Percentiles rank a stretch among this genome's conserved stretches.
Conservation (phyloP, 2,797 vertebrate species). For the Paguma larvata region DNA sequence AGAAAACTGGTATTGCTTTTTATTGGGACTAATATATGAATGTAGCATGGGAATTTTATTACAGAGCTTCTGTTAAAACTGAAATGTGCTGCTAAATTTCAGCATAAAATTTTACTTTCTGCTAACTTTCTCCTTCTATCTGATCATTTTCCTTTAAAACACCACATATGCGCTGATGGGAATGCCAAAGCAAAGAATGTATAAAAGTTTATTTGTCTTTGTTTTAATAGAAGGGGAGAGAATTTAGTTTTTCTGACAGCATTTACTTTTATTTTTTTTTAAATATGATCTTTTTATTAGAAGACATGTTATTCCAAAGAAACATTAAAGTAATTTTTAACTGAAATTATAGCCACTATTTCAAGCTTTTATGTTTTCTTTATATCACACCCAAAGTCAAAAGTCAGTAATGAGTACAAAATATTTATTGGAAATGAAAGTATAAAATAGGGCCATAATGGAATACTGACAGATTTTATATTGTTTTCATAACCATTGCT, state of each 20-base stretch:
- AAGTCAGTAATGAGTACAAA: conserved; percentile 75
- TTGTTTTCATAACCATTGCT: conserved; percentile 81
- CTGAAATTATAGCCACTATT: conserved; percentile 61
- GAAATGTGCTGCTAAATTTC: conserved; percentile 40
- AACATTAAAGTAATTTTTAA: conserved; percentile 38
- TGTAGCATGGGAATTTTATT: not conserved
- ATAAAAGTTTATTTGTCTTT: conserved; percentile 57
- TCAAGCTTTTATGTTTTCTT: conserved; percentile 74
- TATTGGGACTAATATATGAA: conserved; percentile 37
- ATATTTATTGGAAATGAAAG: conserved; percentile 64
- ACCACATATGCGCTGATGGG: not conserved
- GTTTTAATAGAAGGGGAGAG: conserved; percentile 40
- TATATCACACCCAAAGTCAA: conserved; percentile 64
- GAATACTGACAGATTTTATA: conserved; percentile 77
- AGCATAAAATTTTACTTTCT: conserved; percentile 57
- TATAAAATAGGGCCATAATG: conserved; percentile 47
- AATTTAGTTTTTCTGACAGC: conserved; percentile 49
- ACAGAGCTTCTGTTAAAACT: conserved; percentile 33
- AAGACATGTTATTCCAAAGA: conserved; percentile 6
- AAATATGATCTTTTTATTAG: conserved; percentile 46
- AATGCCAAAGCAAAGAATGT: conserved; percentile 39
- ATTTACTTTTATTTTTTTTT: not conserved
- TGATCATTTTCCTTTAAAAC: not conserved
- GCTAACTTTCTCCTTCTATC: conserved; percentile 14
- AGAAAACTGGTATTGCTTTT: conserved; percentile 33